phyloP scores from a whole-genome alignment of 2,888 invertebrate species.

The Horisme vitalbata region DNA sequence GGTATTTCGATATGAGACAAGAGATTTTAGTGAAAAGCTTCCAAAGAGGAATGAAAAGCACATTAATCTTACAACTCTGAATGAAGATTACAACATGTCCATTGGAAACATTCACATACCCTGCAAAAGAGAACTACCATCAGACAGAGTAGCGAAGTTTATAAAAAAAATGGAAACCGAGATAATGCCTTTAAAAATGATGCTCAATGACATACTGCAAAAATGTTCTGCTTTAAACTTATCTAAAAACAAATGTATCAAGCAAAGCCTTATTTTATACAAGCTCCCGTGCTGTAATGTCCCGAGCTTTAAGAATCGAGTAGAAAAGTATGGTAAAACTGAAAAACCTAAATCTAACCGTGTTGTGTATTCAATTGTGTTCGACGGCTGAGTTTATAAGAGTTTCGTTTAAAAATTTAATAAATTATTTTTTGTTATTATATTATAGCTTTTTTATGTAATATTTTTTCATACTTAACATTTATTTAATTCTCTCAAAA shows the following conservation, averaged over 20 bases:
- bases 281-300: no score
- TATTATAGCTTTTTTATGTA: no score
- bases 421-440: constrained; percentile 14
- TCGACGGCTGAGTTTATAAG: constrained; percentile 49
- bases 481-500: no score
- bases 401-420: background rate
- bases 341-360: constrained; percentile 56
- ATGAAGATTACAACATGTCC: background rate
- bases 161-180: constrained; percentile 57
- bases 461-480: no score
- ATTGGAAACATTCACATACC: background rate
- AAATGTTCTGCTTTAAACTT: constrained; percentile 56
- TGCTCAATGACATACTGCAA: constrained; percentile 55
- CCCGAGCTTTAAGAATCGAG: constrained; percentile 18
- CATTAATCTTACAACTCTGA: constrained; percentile 2
- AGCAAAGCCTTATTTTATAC: constrained; percentile 17
- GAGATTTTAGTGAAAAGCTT: background rate
- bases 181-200: constrained; percentile 59
- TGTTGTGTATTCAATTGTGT: constrained; percentile 69
- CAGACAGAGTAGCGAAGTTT: constrained; percentile 54
- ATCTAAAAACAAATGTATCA: constrained; percentile 22
- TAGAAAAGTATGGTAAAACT: constrained; percentile 16
- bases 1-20: constrained; percentile 13
- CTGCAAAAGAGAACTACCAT: constrained; percentile 43
- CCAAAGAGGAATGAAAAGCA: constrained; percentile 10